Conservation (phyloP, 2,797 vertebrate genomes). For the Acipenser transmontanus region DNA sequence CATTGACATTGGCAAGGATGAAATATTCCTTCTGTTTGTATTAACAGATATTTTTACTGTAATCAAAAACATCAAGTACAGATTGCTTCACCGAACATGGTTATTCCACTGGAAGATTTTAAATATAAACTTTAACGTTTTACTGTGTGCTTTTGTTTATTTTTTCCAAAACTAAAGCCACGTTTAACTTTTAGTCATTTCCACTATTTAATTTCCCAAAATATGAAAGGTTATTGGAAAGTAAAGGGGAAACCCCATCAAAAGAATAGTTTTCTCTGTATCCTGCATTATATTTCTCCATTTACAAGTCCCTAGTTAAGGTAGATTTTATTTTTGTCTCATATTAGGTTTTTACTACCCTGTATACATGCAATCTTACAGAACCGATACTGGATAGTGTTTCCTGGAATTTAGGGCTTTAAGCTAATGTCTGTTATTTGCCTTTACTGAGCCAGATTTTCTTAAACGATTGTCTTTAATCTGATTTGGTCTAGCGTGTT, state of each 20-base stretch:
- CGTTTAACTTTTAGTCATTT: constrained; percentile 27
- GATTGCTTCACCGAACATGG: constrained; percentile 29
- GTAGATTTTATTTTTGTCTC: no score
- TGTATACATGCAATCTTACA: no score
- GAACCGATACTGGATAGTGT: no score
- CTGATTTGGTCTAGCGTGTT: no score
- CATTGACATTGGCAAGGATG: constrained; percentile 34
- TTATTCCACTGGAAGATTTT: constrained; percentile 27
- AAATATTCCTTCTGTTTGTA: constrained; percentile 33
- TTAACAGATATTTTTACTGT: constrained; percentile 38
- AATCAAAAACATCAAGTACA: constrained; percentile 41
- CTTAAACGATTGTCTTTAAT: no score
- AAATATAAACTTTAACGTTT: constrained; percentile 14
- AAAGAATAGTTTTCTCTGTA: background rate
- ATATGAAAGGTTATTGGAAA: constrained; percentile 7
- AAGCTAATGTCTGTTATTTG: no score
- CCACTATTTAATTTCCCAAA: constrained; percentile 16
- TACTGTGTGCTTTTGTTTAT: constrained; percentile 30
- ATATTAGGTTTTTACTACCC: no score
- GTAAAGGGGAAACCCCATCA: background rate
- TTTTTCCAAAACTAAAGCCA: constrained; percentile 30
- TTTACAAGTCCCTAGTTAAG: no score
- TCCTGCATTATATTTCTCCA: no score
- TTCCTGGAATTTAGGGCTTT: no score
- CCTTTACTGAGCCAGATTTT: no score